Base-by-base conservation (phyloP, 2,888 invertebrate species). In the Rhingia campestris region DNA sequence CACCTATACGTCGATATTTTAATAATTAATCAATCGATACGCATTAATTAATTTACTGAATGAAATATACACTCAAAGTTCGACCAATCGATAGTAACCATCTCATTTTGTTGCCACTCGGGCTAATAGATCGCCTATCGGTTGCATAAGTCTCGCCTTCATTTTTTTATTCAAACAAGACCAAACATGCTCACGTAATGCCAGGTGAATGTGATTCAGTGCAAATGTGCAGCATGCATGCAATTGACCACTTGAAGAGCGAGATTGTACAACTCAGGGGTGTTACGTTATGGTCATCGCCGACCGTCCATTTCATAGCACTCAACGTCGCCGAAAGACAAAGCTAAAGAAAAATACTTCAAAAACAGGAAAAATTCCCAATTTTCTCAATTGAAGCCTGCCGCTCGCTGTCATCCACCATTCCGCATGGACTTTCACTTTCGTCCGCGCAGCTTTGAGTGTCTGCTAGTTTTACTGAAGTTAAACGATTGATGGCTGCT, bases 401-500 rank as follows among this genome's bases (percentile, higher is more conserved):
- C 22, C 22, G 22, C 22, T 22, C 22, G 22, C 22, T 22, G 14
- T 14, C n/a, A 47, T 30, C 30, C 49, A 45, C 39, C 58, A 63
- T n/a, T 10, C 12, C 22, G 61, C 39, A n/a, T 9, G 12, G 14
- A 67, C 75, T 75, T 75, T 75, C 75, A 75, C 75, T 75, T 75
- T 75, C 43, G 9, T 12, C 6, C 49, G 66, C 43, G 74, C 66
- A 66, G 58, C 58, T 56, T 41, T 33, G 37, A 72, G 72, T 72
- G 43, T 70, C 66, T 49, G 43, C 35, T 51, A 30, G 58, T 35
- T 74, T 39, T 58, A 49, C 49, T 56, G 51, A 32, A 51, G 41
- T 30, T 51, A 58, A 66, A 35, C 74, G 66, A 75, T 75, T 67
- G 75, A 75, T 75, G 51, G 66, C 58, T 59, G 59, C 59, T 59